Percentiles rank a stretch among this genome's conserved stretches.
Conservation (phyloP, 2,888 invertebrate species). For the Darwinula stevensoni region DNA sequence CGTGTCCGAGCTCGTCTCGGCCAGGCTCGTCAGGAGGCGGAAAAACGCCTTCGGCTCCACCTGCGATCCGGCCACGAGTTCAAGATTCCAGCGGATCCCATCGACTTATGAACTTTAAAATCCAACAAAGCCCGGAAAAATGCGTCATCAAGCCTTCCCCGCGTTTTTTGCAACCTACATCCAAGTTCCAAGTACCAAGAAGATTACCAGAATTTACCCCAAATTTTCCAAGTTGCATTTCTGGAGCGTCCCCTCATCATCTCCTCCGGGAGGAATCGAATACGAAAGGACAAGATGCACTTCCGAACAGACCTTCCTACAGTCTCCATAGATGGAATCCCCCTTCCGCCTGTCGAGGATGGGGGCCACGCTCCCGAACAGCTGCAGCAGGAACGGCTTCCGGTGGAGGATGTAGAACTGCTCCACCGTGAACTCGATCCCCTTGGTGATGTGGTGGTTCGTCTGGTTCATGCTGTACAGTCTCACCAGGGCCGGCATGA, state of each 20-base stretch:
- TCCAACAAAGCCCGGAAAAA: slow-evolving; percentile 1
- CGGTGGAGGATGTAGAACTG: slow-evolving; percentile 94
- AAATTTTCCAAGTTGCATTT: no score
- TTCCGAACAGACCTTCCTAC: slow-evolving; percentile 81
- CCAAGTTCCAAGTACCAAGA: no score
- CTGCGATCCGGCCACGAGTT: slow-evolving; percentile 21
- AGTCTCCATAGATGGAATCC: slow-evolving; percentile 29
- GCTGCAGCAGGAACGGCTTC: slow-evolving; percentile 90
- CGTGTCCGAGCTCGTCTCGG: slow-evolving; percentile 78
- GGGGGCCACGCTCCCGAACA: slow-evolving; percentile 94
- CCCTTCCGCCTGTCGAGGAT: slow-evolving; percentile 44
- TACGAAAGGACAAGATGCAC: no score
- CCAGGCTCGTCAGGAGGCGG: slow-evolving; percentile 60
- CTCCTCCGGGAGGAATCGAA: no score
- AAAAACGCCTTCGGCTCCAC: slow-evolving; percentile 73
- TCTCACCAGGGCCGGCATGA: slow-evolving; percentile 88
- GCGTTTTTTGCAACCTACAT: neutral
- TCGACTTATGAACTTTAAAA: no score
- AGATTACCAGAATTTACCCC: no score
- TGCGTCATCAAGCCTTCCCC: neutral
- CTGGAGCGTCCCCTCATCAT: no score
- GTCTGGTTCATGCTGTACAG: slow-evolving; percentile 95
- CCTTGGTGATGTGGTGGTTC: slow-evolving; percentile 72
- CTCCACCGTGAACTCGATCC: slow-evolving; percentile 90
- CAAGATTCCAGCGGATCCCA: no score